Conservation (phyloP, 2,113 vertebrate genomes). For the Laticauda laticaudata region DNA sequence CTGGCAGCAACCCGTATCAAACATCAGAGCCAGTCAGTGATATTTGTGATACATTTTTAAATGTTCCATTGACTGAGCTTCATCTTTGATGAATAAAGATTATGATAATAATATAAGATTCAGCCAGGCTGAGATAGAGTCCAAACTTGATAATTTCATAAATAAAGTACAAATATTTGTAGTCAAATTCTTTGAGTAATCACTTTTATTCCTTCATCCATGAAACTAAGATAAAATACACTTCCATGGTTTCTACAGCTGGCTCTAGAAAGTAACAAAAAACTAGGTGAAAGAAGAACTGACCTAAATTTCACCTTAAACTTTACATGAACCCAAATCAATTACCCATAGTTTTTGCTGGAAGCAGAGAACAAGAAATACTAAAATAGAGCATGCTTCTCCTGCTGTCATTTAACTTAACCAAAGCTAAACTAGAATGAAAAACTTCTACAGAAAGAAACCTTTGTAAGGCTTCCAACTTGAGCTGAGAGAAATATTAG, state of each 20-base stretch:
- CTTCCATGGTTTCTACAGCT: constrained; percentile 36
- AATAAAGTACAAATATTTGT: background rate
- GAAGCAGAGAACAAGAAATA: background rate
- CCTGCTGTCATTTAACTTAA: background rate
- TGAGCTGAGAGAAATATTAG: background rate
- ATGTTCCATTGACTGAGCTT: too few species aligned
- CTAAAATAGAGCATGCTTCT: rapidly evolving
- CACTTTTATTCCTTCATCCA: background rate
- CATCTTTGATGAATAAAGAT: too few species aligned
- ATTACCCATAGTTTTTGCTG: background rate
- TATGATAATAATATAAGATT: background rate
- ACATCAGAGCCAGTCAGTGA: too few species aligned
- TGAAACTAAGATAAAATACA: constrained; percentile 18
- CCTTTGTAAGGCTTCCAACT: constrained; percentile 13
- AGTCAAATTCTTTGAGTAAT: background rate
- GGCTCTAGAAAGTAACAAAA: constrained; percentile 3
- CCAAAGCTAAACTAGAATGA: background rate
- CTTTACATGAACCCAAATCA: constrained; percentile 33
- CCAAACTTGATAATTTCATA: background rate
- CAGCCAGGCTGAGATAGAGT: background rate
- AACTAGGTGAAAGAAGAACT: constrained; percentile 18
- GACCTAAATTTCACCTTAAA: constrained; percentile 9
- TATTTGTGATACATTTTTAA: background rate
- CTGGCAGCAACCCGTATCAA: too few species aligned
- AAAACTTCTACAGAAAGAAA: constrained; percentile 23